Base-by-base conservation (phyloP, 2,797 vertebrate species). In the Cuculus canorus region DNA sequence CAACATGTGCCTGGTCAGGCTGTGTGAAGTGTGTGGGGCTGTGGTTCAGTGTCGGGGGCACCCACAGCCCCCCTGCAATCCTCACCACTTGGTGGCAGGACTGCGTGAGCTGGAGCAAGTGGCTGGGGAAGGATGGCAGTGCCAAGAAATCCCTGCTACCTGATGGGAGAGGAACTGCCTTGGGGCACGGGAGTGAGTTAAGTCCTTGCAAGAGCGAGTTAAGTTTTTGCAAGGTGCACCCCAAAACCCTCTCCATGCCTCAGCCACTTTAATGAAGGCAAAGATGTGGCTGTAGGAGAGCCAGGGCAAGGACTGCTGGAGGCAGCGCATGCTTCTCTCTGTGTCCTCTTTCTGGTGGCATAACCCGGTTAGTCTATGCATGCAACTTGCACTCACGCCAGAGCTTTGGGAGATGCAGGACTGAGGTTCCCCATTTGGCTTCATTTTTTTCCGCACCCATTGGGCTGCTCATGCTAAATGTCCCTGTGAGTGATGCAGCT, bases 201-300 rank as follows among this genome's bases (percentile, higher is more conserved):
- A 30, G 33, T 17, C n/a, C n/a, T 1, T 43, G 0, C 0, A 0
- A 65, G 25, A 79, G 18, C 23, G 10, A 25, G 22, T 23, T 15
- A 22, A 30, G 33, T 17, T 89, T 50, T 61, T 64, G 39, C 23
- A 9, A 39, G 32, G 48, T 23, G 39, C 25, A 5, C 48, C 66
- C 25, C 50, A 17, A 47, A 72, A 32, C 3, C 2, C 15, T 45
- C 50, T 45, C 45, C 7, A 4, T 47, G 22, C 15, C 47, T 21
- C 28, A 32, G 22, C 28, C 27, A 23, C 15, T 50, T 43, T 52
- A 48, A 19, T 0, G 2, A 28, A 27, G 54, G 72, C 30, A 28
- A 0, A 10, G 69, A 25, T 1, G 3, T 0, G 4, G 48, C 28
- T 75, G 33, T 4, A 5, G 66, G 35, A 81, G 17, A 54, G 65